phyloP scores from a whole-genome alignment of 2,113 vertebrate genomes.

The Noctilio leporinus region DNA sequence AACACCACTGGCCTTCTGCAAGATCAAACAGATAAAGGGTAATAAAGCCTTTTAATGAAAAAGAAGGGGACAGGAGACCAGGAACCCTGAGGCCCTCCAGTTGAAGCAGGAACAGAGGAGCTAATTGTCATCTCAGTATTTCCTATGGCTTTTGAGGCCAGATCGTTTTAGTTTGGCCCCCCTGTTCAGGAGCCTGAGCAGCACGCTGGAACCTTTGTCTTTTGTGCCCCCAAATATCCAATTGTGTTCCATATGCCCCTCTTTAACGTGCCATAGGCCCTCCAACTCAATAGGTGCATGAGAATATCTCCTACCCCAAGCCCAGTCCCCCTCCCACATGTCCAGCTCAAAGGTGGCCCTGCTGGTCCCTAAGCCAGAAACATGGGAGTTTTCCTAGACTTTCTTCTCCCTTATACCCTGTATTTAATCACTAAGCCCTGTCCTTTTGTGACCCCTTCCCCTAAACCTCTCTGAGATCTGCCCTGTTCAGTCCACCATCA shows the following conservation, averaged over 20 bases:
- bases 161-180: background rate
- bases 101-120: background rate
- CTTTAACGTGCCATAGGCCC: background rate
- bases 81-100: rapidly evolving
- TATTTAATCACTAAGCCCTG: background rate
- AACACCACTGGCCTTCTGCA: background rate
- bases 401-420: background rate
- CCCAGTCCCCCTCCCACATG: background rate
- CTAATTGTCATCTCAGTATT: too few relatives aligned
- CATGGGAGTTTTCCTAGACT: background rate
- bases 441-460: background rate
- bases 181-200: background rate
- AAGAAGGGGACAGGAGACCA: background rate
- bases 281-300: background rate
- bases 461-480: background rate
- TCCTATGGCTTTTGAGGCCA: background rate
- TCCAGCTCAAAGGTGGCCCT: background rate
- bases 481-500: background rate
- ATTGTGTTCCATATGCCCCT: rapidly evolving
- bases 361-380: background rate
- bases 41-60: background rate
- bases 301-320: background rate
- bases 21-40: background rate
- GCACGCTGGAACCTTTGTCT: background rate
- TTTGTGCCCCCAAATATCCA: background rate